Evolutionary conservation across 2,113 vertebrate species (phyloP), one percentile per base, ranked within the genome.

Genomic region (Toxotes jaculatrix): DNA sequence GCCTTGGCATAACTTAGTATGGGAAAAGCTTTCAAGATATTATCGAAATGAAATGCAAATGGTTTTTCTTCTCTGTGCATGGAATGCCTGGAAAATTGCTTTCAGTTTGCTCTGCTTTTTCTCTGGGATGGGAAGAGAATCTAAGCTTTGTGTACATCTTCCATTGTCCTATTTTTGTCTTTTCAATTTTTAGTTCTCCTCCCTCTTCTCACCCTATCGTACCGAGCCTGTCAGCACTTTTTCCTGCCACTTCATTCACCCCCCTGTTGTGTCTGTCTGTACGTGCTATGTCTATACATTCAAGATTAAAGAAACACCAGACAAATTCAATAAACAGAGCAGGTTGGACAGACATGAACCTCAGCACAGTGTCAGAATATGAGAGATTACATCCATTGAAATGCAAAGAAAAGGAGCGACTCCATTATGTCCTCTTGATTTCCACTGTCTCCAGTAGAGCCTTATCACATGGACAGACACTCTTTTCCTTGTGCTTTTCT

Each of bases 41-140:
- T 84, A 89, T 86, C 86, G 71, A 92, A 94, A 93, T 89, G 21
- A 88, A 92, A 91, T 77, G 75, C 75, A 92, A 89, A 90, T 87
- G 61, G 32, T 72, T 84, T 89, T 83, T 82, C 49, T 11, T 68
- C 56, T 59, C 74, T 71, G 72, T 66, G 61, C 79, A 85, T 51
- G 59, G 66, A 77, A 81, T 14, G 66, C 49, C 75, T 79, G 67
- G 31, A 84, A 90, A 92, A 92, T 78, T 59, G 64, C 88, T 90
- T 84, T 87, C 77, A 77, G 87, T 88, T 82, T 81, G 84, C 85
- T 88, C 40, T 84, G 86, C 87, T 67, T 66, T 74, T 60, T 72
- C 40, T 75, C 59, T 5, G 36, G 76, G 67, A 71, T 55, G 53
- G 31, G 23, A 40, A 81, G 65, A 77, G 59, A 80, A 77, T 79